phyloP scores from a whole-genome alignment of 2,888 invertebrate species.

The Dynastes hyllus region DNA sequence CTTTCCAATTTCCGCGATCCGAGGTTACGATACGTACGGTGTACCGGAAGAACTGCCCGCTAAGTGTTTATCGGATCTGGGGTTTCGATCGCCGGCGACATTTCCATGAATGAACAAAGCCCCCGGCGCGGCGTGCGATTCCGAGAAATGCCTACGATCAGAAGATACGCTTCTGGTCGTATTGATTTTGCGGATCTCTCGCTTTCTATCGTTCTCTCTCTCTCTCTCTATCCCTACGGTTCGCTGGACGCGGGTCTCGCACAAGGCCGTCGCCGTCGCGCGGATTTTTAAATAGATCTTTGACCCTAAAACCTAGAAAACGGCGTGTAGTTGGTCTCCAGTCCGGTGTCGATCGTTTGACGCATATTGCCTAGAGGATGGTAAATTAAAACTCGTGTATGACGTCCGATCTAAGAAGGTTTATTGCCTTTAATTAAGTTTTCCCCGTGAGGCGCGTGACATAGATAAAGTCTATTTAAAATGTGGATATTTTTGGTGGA shows the following conservation, averaged over 20 bases:
- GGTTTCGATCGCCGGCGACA: not conserved
- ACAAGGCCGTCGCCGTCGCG: constrained; percentile 13
- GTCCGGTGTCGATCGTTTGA: not conserved
- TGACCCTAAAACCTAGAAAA: constrained; percentile 23
- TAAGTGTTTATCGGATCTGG: not conserved
- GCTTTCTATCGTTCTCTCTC: not conserved
- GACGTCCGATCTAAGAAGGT: too few species aligned
- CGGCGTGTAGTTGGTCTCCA: too few species aligned
- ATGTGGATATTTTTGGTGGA: too few species aligned
- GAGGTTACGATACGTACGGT: not conserved
- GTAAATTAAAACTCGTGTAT: not conserved
- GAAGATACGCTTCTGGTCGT: not conserved
- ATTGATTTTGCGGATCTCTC: constrained; percentile 19
- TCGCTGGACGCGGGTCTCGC: constrained; percentile 8
- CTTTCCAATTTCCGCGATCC: not conserved
- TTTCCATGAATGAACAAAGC: constrained; percentile 13
- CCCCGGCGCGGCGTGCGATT: not conserved
- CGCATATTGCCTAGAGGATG: not conserved
- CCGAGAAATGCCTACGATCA: not conserved
- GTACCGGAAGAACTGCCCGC: not conserved
- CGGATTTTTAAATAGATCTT: constrained; percentile 24
- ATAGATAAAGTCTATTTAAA: too few species aligned
- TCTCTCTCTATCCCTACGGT: not conserved
- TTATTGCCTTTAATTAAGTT: too few species aligned
- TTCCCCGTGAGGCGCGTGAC: too few species aligned